Base-by-base conservation (phyloP, 1,140 invertebrate species). In the Drosophila littoralis region DNA sequence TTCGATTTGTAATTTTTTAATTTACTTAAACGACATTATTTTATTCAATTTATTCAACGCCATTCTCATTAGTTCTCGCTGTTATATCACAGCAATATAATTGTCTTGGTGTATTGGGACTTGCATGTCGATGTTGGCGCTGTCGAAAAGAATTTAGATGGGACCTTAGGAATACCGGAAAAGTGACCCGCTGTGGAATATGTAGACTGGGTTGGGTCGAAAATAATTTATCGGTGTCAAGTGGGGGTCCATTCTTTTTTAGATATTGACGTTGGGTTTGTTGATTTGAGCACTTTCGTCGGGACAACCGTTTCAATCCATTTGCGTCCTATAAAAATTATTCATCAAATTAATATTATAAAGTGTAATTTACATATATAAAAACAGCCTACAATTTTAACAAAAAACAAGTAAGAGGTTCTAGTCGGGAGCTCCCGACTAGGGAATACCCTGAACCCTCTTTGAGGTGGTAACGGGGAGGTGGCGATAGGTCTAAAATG, bases 131-230 rank as follows among this genome's bases (percentile, higher is more conserved):
- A 17, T 71, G 42, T 12, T 76, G 77, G 33, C 74, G 81, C 9
- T 79, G 77, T 28, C 82, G 61, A 38, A 84, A 58, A 6, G 73
- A 52, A 8, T 64, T 73, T 9, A 85, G 33, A 46, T 84, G 81
- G 1, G 81, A 75, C 15, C 81, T 84, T 0, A 84, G 46, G 67
- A 84, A 81, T 17, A 84, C 81, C 36, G 81, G 81, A 60, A 84
- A 85, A 0, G 68, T 67, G 7, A 83, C 77, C n/a, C 76, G 48
- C 22, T 83, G 80, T 22, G 83, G 81, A 33, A 83, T 66, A 40
- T 83, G 81, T 43, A 75, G 48, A 3, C 46, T 46, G 7, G 83
- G 12, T 54, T 77, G 75, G 3, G 67, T 55, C 1, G 59, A 48
- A 51, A 45, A 55, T 17, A 73, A 12, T 35, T 55, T 61, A n/a